Evolutionary conservation across 2,797 vertebrate species (phyloP), one percentile per base, ranked within the genome.

Genomic region (Pseudomugil tenellus): DNA sequence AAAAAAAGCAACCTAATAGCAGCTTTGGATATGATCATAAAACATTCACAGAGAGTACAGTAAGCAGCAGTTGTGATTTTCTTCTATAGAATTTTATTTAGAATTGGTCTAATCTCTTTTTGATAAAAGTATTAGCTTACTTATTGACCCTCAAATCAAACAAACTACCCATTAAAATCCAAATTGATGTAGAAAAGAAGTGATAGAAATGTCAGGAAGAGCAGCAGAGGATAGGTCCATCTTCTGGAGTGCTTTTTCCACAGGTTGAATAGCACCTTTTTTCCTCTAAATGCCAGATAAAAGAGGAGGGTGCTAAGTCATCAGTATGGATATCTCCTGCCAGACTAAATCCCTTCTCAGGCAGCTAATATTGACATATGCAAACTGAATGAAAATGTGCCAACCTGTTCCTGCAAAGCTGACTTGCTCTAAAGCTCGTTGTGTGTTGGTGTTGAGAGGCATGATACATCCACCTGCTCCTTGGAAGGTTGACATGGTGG

Each of bases 321-420:
- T 77, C 55, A 64, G 67, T 35, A 17, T 21, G 2, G 39, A 48
- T 35, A 25, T 65, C 39, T 70, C 28, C n/a, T 61, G 29, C 19
- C 37, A 21, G 55, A 57, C 37, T 68, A 41, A 61, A 72, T 46
- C 56, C 13, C 8, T 21, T 58, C 51, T 74, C 17, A 72, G 61
- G 59, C 3, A 0, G 59, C 58, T 55, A 57, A 53, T 57, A 57
- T 62, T 56, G 59, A 72, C 74, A 43, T 49, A 31, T 57, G 23
- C 60, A 43, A 67, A 67, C 43, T 14, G 32, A 58, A 8, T 2
- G 8, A 63, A 79, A 74, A 68, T 58, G 31, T 55, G 25, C 1
- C 1, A 9, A 0, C 8, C 23, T 17, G 8, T 23, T 64, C 34
- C 49, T 41, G 1, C 16, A 61, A 56, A 48, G 51, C 32, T 28